These are phyloP conservation scores for Naso thynnoides DNA, from an alignment of 2,797 vertebrate genomes.

Conservation along the genomic window DNA sequence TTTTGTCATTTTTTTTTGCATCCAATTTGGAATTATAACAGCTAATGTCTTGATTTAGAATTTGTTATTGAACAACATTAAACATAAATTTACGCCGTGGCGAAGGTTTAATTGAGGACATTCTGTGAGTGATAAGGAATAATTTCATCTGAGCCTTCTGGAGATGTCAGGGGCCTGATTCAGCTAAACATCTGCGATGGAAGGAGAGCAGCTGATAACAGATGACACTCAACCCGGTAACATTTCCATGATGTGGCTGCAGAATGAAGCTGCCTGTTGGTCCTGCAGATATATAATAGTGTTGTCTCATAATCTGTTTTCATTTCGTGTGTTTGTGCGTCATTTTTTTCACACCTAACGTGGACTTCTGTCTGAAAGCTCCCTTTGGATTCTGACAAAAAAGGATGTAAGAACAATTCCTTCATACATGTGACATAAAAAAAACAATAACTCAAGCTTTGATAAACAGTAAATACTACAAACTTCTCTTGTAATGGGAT, in stretches of 20 bases:
- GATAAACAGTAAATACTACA: neutral
- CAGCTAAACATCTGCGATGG: conserved; percentile 43
- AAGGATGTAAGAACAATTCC: conserved; percentile 3
- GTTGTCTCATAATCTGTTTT: conserved; percentile 4
- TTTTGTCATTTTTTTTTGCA: conserved; percentile 7
- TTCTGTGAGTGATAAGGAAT: conserved; percentile 53
- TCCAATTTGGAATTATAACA: neutral
- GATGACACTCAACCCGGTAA: conserved; percentile 42
- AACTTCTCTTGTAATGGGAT: neutral
- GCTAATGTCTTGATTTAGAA: conserved; percentile 33
- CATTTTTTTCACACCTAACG: conserved; percentile 4
- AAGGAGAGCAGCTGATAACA: conserved; percentile 38
- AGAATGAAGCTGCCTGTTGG: conserved; percentile 18
- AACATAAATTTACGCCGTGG: conserved; percentile 50
- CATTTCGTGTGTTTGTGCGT: conserved; percentile 23
- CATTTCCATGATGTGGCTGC: conserved; percentile 36
- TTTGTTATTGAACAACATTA: conserved; percentile 35
- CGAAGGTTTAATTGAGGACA: conserved; percentile 49
- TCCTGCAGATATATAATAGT: conserved; percentile 25
- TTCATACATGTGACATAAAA: neutral
- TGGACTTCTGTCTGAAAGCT: neutral
- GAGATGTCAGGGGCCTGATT: conserved; percentile 44
- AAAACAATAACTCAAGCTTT: neutral
- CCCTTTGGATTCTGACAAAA: conserved; percentile 10
- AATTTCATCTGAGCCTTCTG: conserved; percentile 42